Evolutionary conservation across 2,113 vertebrate genomes (phyloP).

Genomic region (Sinocyclocheilus anshuiensis): DNA sequence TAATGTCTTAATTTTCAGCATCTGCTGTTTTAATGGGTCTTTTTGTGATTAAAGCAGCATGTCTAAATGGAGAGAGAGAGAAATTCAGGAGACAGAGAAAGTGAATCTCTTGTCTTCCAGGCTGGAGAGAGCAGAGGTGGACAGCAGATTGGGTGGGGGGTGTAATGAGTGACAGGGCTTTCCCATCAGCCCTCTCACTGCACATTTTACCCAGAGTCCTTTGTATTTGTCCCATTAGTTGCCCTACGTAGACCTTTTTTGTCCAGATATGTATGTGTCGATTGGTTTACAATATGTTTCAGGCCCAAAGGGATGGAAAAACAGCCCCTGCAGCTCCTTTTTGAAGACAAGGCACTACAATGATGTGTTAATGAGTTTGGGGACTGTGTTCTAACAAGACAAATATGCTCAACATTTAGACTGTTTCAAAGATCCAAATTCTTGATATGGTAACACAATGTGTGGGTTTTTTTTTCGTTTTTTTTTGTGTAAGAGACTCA

Average conservation of each 20-base stretch:
- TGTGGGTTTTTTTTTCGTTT: too few species aligned
- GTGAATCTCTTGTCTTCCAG: neutral
- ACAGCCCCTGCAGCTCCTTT: neutral
- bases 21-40: conserved; percentile 72
- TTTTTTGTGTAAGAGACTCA: neutral
- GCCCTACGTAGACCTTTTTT: neutral
- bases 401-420: conserved; percentile 2
- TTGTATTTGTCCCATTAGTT: conserved; percentile 22
- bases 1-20: conserved; percentile 76
- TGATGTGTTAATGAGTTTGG: conserved; percentile 43
- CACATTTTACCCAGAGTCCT: conserved; percentile 8
- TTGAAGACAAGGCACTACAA: neutral
- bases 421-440: conserved; percentile 8
- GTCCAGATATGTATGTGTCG: neutral
- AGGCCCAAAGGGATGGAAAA: conserved; percentile 7
- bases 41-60: conserved; percentile 75
- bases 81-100: conserved; percentile 32
- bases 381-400: conserved; percentile 17
- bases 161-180: conserved; percentile 51
- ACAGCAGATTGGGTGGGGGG: neutral
- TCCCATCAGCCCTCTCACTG: conserved; percentile 43
- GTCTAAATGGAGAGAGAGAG: conserved; percentile 61
- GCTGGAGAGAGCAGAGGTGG: neutral
- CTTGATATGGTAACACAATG: neutral
- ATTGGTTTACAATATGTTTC: neutral